Percentiles rank a stretch among this genome's conserved stretches.
Evolutionary conservation across 92 coral and sea anemone genomes (phyloP).

Genomic region (Micromussa lordhowensis): DNA sequence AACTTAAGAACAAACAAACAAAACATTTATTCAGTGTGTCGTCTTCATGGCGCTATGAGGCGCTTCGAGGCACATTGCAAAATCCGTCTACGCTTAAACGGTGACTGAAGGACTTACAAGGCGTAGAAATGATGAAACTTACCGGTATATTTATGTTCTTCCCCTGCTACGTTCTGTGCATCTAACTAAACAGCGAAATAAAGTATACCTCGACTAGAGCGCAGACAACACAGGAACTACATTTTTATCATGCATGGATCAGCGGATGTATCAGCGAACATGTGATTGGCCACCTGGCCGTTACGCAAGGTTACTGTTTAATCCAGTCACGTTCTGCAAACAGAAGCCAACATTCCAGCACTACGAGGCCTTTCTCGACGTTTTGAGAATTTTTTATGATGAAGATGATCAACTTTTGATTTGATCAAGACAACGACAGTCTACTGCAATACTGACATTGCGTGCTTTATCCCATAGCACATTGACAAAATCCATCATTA

Average conservation of each 20-base stretch:
- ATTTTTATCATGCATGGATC: neutral
- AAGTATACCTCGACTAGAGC: neutral
- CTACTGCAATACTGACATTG: too few relatives aligned
- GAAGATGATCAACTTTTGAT: too few relatives aligned
- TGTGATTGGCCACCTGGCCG: neutral
- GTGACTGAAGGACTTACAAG: neutral
- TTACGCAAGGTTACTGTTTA: neutral
- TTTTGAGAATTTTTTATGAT: too few relatives aligned
- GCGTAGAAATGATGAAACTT: neutral
- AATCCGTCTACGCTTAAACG: neutral
- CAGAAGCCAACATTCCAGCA: too few relatives aligned
- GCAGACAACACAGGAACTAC: neutral
- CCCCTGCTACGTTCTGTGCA: neutral
- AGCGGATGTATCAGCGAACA: neutral
- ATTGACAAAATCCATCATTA: too few relatives aligned
- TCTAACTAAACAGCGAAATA: neutral
- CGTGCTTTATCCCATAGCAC: too few relatives aligned
- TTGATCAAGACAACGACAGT: too few relatives aligned
- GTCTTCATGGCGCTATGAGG: neutral
- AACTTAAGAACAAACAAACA: neutral
- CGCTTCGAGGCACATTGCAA: neutral
- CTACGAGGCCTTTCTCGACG: too few relatives aligned
- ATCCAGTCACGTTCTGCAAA: too few relatives aligned
- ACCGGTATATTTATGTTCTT: neutral
- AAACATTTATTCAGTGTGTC: neutral